Base-by-base conservation (phyloP, 2,797 vertebrate species). In the Leptoclinus maculatus region DNA sequence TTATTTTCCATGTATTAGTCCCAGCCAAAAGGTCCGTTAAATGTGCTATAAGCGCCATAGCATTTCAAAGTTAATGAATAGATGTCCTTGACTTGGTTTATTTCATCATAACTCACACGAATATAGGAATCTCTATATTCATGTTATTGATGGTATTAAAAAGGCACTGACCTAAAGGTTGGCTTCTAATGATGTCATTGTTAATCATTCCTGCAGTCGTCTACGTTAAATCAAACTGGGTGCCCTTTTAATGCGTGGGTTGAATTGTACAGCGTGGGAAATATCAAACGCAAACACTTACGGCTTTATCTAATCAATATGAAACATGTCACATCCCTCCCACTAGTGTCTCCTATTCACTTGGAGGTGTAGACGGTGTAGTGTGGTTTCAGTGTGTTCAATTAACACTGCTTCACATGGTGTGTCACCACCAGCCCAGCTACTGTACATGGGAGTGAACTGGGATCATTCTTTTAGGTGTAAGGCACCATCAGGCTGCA, bases 11-110 rank as follows among this genome's bases (percentile, higher is more conserved):
- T 39, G 17, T 62, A 72, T 79, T 62, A 77, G 12, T 87, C 47
- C 16, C 45, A 74, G 69, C 29, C 76, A 87, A 87, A 80, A 68
- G 71, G 49, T 71, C 38, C 11, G 66, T 88, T 71, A 69, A 85
- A 88, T 86, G 75, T 76, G 38, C 23, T 74, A 62, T 58, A 72
- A 72, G 82, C 19, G 62, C 39, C 23, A 63, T 29, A 72, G 65
- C 21, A 76, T 78, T 77, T 45, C 68, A 49, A 72, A 72, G 21
- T 27, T 66, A 73, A 80, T 75, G 38, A 81, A 67, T 27, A 78
- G 36, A 65, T 63, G 39, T 71, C 47, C 36, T 70, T 65, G 54
- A 76, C 69, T 81, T 69, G 17, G 32, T 80, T 73, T 29, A 65
- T 68, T 67, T 79, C 32, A 29, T 63, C 71, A 58, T 39, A 60